Conservation (phyloP, 2,888 invertebrate species). For the Andrena trimmerana region DNA sequence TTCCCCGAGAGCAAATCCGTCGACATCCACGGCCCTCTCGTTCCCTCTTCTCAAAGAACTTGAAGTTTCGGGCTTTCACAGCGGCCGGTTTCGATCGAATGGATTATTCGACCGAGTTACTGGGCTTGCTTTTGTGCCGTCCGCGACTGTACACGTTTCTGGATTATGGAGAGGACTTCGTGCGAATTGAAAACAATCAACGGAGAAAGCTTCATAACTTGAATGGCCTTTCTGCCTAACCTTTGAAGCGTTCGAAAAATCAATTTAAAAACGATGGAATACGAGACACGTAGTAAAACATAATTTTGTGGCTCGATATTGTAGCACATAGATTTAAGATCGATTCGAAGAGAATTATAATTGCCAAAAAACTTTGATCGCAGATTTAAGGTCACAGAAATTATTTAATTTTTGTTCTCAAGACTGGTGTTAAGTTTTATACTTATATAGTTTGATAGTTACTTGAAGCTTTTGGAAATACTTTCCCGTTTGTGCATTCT, state of each 20-base stretch:
- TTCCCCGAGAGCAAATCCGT: constrained; percentile 70
- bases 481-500: background rate
- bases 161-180: constrained; percentile 40
- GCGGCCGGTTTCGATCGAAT: constrained; percentile 56
- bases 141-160: constrained; percentile 29
- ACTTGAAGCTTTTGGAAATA: background rate
- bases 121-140: constrained; percentile 36
- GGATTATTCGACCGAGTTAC: constrained; percentile 64
- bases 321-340: too few relatives aligned
- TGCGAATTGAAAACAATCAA: constrained; percentile 43
- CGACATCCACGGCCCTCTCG: constrained; percentile 53
- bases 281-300: background rate
- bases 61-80: constrained; percentile 60
- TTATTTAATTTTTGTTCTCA: too few relatives aligned
- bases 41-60: constrained; percentile 42
- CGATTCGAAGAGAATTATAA: too few relatives aligned
- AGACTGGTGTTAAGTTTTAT: too few relatives aligned
- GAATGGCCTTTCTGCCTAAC: background rate
- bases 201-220: constrained; percentile 15
- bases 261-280: background rate
- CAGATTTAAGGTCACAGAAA: too few relatives aligned
- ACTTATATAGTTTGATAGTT: background rate
- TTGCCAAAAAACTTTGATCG: too few relatives aligned
- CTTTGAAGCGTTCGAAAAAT: background rate
- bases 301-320: background rate